These are phyloP conservation scores for Sphinx pinastri DNA, from an alignment of 2,888 invertebrate genomes.

Conservation along the genomic window DNA sequence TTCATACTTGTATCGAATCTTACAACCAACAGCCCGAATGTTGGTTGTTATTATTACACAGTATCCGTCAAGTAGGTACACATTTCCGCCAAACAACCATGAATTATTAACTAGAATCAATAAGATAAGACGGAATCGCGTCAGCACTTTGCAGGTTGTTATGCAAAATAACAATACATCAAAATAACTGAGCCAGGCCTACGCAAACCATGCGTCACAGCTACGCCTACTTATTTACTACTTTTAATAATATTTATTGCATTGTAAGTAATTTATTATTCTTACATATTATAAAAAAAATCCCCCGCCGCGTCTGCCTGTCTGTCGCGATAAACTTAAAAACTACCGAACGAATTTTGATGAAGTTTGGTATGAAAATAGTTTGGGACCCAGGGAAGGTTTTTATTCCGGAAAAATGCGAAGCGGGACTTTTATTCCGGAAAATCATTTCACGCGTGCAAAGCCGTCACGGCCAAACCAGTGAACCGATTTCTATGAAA, in stretches of 20 bases:
- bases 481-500: too few relatives aligned
- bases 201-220: constrained; percentile 3
- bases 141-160: constrained; percentile 2
- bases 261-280: background rate
- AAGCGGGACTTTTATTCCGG: too few relatives aligned
- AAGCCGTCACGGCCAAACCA: too few relatives aligned
- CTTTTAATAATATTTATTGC: background rate
- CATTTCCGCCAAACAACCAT: background rate
- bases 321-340: too few relatives aligned
- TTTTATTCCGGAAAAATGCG: too few relatives aligned
- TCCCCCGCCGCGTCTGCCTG: too few relatives aligned
- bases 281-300: too few relatives aligned
- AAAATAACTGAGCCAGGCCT: background rate
- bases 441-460: too few relatives aligned
- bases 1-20: background rate
- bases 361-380: too few relatives aligned
- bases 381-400: too few relatives aligned
- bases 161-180: constrained; percentile 17
- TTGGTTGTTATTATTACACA: background rate
- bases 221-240: background rate
- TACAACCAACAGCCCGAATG: too few relatives aligned
- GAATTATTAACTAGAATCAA: background rate
- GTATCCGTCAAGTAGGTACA: background rate
- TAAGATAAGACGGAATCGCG: background rate
- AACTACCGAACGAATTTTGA: too few relatives aligned